Evolutionary conservation across 2,797 vertebrate genomes (phyloP), one percentile per base, ranked within the genome.

Genomic region (Danio kyathit): DNA sequence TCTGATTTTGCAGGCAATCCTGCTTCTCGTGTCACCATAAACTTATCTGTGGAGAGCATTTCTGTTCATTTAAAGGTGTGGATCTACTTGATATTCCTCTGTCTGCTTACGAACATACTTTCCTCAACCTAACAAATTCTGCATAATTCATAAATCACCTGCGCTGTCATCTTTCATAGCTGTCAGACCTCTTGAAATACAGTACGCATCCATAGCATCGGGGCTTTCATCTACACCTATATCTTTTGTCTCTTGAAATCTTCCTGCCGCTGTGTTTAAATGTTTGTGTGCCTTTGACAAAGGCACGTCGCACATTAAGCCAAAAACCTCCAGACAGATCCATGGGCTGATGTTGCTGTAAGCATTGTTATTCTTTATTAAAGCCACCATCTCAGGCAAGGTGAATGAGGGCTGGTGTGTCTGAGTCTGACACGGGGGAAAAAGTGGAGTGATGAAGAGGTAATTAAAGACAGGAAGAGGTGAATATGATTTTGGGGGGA

Each of bases 401-500:
- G 84, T 83, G 84, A 86, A 75, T 77, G 79, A 81, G 76, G 17
- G 70, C 57, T 83, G 48, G 21, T 92, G 89, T 92, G 87, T 91
- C 88, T 76, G 76, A 79, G 88, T 94, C 88, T 70, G 78, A 86
- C 88, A 94, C 90, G 91, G 93, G 87, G 91, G 95, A 95, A 94
- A 90, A 83, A 89, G 92, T 48, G 40, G 41, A 86, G 91, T 93
- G 94, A 96, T 96, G 95, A 95, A 95, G 90, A 86, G 88, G 90
- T 97, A 96, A 98, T 97, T 97, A 97, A 95, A 73, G 74, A 73
- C 90, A 93, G 89, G 91, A 89, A 93, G 94, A 86, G 90, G 95
- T 93, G 95, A 94, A 93, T 96, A 96, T 92, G 94, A 95, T 95
- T 94, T 92, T 92, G 88, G 88, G 93, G 73, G 57, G 94, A 95